phyloP scores from a whole-genome alignment of 2,797 vertebrate genomes.

The Anas acuta region DNA sequence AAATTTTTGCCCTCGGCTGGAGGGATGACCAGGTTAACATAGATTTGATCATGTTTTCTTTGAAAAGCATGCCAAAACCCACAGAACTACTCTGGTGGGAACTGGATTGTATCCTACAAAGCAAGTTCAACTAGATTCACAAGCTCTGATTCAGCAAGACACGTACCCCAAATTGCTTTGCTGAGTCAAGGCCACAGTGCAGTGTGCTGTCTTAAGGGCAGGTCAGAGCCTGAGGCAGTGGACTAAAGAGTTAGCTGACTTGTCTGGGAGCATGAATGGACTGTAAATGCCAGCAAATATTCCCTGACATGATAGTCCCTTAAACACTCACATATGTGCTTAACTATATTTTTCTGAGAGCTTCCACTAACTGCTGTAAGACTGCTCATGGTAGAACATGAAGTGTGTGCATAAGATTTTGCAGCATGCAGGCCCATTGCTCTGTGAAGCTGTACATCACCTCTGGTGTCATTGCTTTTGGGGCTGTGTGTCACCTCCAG shows the following conservation, averaged over 20 bases:
- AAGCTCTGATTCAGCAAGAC: slow-evolving; percentile 18
- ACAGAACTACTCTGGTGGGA: background rate
- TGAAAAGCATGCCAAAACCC: background rate
- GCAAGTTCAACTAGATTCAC: background rate
- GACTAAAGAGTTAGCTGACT: background rate
- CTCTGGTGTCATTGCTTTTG: background rate
- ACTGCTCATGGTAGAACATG: background rate
- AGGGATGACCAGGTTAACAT: background rate
- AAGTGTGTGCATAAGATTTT: background rate
- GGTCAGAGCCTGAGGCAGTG: background rate
- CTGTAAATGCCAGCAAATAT: background rate
- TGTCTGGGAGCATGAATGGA: background rate
- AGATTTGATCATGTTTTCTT: background rate
- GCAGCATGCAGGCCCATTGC: accelerated
- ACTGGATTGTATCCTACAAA: background rate
- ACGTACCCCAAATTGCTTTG: background rate
- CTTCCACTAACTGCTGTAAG: background rate
- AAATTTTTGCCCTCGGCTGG: background rate
- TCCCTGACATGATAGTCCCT: background rate
- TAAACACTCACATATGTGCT: background rate
- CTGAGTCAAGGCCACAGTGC: background rate
- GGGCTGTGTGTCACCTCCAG: background rate
- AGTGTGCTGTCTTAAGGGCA: background rate
- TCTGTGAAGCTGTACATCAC: background rate
- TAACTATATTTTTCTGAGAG: background rate